A percentile compares a stretch with the other conserved stretches of the same genome.
Conservation (phyloP, 2,797 vertebrate species). For the Coregonus sp. region DNA sequence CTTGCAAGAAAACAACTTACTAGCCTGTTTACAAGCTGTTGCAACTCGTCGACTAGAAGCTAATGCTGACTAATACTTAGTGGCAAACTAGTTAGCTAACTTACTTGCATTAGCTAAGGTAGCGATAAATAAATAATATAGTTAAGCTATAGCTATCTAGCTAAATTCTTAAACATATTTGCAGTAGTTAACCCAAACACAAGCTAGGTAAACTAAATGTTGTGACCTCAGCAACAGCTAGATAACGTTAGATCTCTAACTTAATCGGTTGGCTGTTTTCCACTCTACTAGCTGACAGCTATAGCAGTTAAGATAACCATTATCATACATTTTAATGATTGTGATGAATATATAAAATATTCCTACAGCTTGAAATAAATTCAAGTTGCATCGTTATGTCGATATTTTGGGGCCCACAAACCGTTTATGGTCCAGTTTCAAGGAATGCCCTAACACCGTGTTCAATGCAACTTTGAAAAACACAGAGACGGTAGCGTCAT, state of each 20-base stretch:
- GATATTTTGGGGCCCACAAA: conserved; percentile 19
- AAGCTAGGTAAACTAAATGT: background rate
- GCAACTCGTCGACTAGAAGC: background rate
- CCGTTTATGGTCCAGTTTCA: conserved; percentile 9
- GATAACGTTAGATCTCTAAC: background rate
- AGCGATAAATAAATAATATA: background rate
- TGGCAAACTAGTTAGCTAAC: no score
- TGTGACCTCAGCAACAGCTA: background rate
- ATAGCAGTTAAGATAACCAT: background rate
- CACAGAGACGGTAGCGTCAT: conserved; percentile 42
- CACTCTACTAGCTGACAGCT: background rate
- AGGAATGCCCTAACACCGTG: conserved; percentile 33
- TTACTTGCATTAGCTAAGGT: background rate
- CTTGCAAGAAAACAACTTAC: no score
- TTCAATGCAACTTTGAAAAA: conserved; percentile 54
- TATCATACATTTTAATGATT: background rate
- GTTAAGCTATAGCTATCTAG: no score
- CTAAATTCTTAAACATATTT: background rate
- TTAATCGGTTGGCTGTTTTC: background rate
- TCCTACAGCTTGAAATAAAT: background rate
- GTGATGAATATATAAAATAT: background rate
- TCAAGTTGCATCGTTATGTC: background rate
- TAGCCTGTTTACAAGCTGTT: background rate
- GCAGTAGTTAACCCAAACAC: background rate
- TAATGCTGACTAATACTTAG: background rate